Evolutionary conservation across 2,888 invertebrate genomes (phyloP).

Genomic region (Ichneumon xanthorius): DNA sequence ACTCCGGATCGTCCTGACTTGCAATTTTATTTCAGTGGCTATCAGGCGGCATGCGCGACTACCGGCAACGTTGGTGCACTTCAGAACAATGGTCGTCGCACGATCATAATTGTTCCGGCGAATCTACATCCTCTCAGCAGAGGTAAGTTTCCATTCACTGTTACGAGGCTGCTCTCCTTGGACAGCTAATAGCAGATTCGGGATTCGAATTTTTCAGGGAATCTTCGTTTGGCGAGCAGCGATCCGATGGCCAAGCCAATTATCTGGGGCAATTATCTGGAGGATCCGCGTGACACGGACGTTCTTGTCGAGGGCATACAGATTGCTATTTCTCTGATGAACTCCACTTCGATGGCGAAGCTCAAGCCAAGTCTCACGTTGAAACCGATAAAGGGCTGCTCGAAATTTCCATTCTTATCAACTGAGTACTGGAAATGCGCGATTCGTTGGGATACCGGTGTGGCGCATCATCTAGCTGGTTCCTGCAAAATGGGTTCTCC

Average conservation of each 20-base stretch:
- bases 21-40: conserved; percentile 89
- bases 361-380: conserved; percentile 79
- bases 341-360: conserved; percentile 85
- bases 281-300: conserved; percentile 88
- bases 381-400: conserved; percentile 76
- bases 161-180: neutral
- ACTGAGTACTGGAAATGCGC: conserved; percentile 92
- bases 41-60: conserved; percentile 87
- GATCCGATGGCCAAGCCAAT: conserved; percentile 90
- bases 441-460: conserved; percentile 89
- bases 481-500: conserved; percentile 93
- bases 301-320: conserved; percentile 88
- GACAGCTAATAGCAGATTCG: neutral
- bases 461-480: conserved; percentile 94
- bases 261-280: conserved; percentile 92
- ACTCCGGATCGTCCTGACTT: conserved; percentile 88
- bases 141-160: conserved; percentile 84
- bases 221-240: conserved; percentile 86
- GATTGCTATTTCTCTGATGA: conserved; percentile 87
- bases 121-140: conserved; percentile 89
- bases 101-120: conserved; percentile 86
- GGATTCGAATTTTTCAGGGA: conserved; percentile 71
- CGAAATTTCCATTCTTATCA: conserved; percentile 84
- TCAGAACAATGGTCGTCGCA: conserved; percentile 79
- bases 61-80: conserved; percentile 84